Evolutionary conservation across 1,140 invertebrate species (phyloP), one percentile per base, ranked within the genome.

Genomic region (Metaphire vulgaris): DNA sequence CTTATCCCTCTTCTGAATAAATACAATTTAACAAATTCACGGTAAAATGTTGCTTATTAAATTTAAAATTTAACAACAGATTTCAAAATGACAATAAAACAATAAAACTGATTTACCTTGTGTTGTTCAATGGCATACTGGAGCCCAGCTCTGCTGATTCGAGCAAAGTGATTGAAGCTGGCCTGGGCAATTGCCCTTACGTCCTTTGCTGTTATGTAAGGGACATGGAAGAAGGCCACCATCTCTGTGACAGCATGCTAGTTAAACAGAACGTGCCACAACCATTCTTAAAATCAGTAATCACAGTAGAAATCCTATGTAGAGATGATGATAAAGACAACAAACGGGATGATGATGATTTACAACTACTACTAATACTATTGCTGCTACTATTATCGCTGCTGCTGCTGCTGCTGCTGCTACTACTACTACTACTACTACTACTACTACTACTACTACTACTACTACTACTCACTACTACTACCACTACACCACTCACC

Each of bases 211-310:
- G 76, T 79, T 68, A 82, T 74, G 33, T 83, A 79, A n/a, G 86
- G 86, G 26, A 89, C 88, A 87, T 92, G 83, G 81, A 93, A 90
- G 85, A 93, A 93, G 76, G 90, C 90, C 34, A 91, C 88, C 21
- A 93, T 86, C 83, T 93, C 91, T 16, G 90, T 90, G 74, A 92
- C 86, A 2, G 91, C 89, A 86, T 92, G 90, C 92, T 93, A 85
- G 71, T 88, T 86, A 81, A 78, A 79, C 71, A 78, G 70, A 81
- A 79, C 81, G 76, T 75, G 12, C 28, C 76, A 79, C 76, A 73
- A 65, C n/a, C n/a, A 65, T 65, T 65, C 14, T 65, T 65, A 65
- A 15, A 15, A 65, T 14, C n/a, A 65, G 56, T 65, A 65, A n/a
- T 65, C n/a, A n/a, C n/a, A n/a, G n/a, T n/a, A n/a, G n/a, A n/a